Evolutionary conservation across 2,888 invertebrate genomes (phyloP).

Genomic region (Mamestra brassicae): DNA sequence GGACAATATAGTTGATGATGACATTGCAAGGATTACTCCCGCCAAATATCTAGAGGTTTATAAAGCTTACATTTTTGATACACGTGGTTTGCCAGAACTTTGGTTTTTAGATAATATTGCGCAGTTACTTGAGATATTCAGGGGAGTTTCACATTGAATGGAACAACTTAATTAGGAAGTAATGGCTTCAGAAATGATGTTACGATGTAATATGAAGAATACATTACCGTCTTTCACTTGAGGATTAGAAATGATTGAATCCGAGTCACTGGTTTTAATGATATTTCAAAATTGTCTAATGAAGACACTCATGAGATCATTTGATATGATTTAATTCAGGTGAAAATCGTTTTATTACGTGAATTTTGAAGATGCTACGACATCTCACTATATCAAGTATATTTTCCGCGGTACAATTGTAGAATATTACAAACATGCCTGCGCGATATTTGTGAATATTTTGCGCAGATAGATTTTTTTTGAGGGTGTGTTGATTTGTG

Average conservation of each 20-base stretch:
- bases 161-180: background rate
- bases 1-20: background rate
- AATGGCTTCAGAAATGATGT: background rate
- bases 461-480: background rate
- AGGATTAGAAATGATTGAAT: constrained; percentile 9
- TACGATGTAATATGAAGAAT: constrained; percentile 6
- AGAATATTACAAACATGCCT: background rate
- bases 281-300: background rate
- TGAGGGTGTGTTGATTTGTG: background rate
- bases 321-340: background rate
- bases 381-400: background rate
- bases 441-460: background rate
- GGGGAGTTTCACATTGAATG: background rate
- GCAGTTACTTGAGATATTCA: background rate
- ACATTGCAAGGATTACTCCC: background rate
- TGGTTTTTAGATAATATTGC: constrained; percentile 4
- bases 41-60: background rate
- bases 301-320: background rate
- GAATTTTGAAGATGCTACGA: background rate
- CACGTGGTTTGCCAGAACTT: background rate
- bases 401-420: background rate
- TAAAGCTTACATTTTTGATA: constrained; percentile 4
- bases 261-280: background rate
- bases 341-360: constrained; percentile 4
- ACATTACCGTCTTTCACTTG: background rate